Percentiles rank a stretch among this genome's conserved stretches.
Evolutionary conservation across 1,140 invertebrate genomes (phyloP).

Genomic region (Onthophagus taurus): DNA sequence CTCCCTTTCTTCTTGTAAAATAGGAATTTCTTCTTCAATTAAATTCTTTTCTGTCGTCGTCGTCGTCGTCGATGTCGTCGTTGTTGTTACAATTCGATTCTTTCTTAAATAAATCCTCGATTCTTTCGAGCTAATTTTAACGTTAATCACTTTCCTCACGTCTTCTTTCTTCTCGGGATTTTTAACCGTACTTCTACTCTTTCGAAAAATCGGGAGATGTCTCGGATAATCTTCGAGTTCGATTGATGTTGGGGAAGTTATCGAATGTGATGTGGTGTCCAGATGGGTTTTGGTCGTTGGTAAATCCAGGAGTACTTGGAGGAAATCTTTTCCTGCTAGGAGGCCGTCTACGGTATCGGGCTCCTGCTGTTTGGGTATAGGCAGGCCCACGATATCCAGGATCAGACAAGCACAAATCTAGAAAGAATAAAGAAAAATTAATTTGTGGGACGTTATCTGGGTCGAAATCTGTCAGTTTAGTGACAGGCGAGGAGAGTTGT

Average conservation of each 20-base stretch:
- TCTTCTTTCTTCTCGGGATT: background rate
- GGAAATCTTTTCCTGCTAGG: slow-evolving; percentile 46
- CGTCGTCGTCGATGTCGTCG: background rate
- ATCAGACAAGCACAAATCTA: slow-evolving; percentile 25
- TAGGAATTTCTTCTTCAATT: background rate
- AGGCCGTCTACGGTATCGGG: slow-evolving; percentile 42
- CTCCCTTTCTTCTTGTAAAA: slow-evolving; percentile 33
- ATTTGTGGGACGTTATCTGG: no score
- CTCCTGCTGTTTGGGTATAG: slow-evolving; percentile 23
- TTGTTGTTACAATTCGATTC: background rate
- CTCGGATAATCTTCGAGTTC: slow-evolving; percentile 5
- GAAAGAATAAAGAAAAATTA: slow-evolving; percentile 13
- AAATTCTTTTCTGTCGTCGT: background rate
- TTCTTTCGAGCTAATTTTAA: slow-evolving; percentile 36
- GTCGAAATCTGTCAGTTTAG: no score
- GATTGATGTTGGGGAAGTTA: slow-evolving; percentile 28
- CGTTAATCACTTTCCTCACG: slow-evolving; percentile 28
- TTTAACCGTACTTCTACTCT: background rate
- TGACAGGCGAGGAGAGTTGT: no score
- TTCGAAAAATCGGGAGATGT: background rate
- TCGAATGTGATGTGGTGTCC: slow-evolving; percentile 29
- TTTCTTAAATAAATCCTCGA: slow-evolving; percentile 7
- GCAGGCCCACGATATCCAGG: slow-evolving; percentile 30
- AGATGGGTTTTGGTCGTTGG: slow-evolving; percentile 37
- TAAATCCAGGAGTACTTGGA: slow-evolving; percentile 44